Evolutionary conservation across 2,113 vertebrate species (phyloP).

Genomic region (Tyrannus savana): DNA sequence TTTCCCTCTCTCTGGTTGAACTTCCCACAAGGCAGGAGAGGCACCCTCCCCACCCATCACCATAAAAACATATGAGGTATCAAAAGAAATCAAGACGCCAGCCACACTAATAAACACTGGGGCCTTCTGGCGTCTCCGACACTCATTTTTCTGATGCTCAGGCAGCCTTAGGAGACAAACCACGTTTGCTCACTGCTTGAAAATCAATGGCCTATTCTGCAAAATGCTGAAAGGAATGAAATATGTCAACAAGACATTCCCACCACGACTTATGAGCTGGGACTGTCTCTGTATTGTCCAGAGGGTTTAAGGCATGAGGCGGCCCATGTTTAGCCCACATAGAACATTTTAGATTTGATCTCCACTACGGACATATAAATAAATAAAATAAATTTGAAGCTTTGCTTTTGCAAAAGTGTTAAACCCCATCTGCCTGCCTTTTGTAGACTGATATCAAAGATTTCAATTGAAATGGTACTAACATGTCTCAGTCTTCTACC

Average conservation of each 20-base stretch:
- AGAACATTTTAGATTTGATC: background rate
- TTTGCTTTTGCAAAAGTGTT: background rate
- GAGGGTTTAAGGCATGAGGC: background rate
- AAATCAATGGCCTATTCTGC: background rate
- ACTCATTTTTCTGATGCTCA: background rate
- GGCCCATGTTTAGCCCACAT: background rate
- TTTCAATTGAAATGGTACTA: background rate
- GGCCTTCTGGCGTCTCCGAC: background rate
- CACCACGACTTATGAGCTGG: background rate
- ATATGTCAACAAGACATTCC: background rate
- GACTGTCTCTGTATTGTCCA: background rate
- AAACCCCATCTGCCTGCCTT: background rate
- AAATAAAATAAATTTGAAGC: background rate
- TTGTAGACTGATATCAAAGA: background rate
- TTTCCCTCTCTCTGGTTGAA: background rate
- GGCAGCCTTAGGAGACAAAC: background rate
- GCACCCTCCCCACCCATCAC: background rate
- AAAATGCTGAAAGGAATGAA: background rate
- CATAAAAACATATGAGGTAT: background rate
- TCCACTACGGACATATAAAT: background rate
- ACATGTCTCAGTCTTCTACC: background rate
- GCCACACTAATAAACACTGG: background rate
- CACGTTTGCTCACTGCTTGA: rapidly evolving
- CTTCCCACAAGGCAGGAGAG: constrained; percentile 4
- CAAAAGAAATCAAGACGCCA: background rate